Evolutionary conservation across 1,140 invertebrate genomes (phyloP).

Genomic region (Cyclina sinensis): DNA sequence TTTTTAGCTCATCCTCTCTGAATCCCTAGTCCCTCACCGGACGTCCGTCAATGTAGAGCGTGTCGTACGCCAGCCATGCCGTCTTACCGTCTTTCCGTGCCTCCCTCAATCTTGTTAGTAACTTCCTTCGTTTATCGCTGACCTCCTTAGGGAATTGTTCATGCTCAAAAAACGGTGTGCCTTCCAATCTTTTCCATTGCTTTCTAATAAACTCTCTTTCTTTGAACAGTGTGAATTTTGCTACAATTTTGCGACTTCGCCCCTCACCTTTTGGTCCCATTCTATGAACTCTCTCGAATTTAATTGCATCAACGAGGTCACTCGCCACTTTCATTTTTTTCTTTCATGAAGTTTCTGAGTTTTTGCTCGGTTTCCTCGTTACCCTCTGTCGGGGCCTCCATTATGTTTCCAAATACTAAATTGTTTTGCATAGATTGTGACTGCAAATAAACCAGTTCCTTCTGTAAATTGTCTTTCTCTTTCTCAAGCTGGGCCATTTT

Average conservation of each 20-base stretch:
- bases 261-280: constrained; percentile 16
- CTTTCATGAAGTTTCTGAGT: constrained; percentile 11
- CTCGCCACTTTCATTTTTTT: constrained; percentile 39
- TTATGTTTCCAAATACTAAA: constrained; percentile 26
- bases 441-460: neutral
- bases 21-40: constrained; percentile 23
- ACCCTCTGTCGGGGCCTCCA: neutral
- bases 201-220: constrained; percentile 35
- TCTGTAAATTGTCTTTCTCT: constrained; percentile 1
- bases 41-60: constrained; percentile 43
- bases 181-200: neutral
- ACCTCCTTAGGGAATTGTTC: constrained; percentile 47
- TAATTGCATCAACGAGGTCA: neutral
- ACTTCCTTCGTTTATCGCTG: neutral
- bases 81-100: constrained; percentile 20
- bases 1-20: constrained; percentile 8
- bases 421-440: no score
- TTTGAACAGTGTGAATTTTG: constrained; percentile 22
- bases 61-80: constrained; percentile 48
- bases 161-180: constrained; percentile 6
- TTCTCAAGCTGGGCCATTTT: no score
- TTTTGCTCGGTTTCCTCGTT: constrained; percentile 5
- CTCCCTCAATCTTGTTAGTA: constrained; percentile 22
- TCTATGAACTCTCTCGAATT: constrained; percentile 43
- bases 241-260: no score